Conservation (phyloP, 2,888 invertebrate species). For the Caenorhabditis doughertyi region DNA sequence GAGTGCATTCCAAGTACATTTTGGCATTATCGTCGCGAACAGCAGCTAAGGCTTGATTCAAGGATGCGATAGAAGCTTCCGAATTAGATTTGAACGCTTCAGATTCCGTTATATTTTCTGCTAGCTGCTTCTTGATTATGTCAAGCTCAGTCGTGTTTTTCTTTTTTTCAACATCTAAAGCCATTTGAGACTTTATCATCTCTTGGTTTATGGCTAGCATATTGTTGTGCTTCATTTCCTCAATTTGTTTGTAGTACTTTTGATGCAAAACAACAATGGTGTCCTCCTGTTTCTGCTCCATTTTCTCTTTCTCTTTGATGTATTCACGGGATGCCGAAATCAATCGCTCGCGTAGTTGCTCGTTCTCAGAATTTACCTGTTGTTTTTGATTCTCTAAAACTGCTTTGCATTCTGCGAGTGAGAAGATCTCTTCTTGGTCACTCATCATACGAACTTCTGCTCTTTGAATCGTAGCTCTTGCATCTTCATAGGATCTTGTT, state of each 20-base stretch:
- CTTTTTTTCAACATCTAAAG: slow-evolving; percentile 11
- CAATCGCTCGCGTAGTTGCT: background rate
- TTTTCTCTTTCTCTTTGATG: slow-evolving; percentile 1
- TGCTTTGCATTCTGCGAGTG: background rate
- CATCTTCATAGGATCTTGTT: too few relatives aligned
- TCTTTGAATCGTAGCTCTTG: too few relatives aligned
- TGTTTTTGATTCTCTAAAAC: background rate
- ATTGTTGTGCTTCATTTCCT: slow-evolving; percentile 10
- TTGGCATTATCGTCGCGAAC: too few relatives aligned
- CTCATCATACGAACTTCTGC: too few relatives aligned
- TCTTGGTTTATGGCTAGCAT: slow-evolving; percentile 19
- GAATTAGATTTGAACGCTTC: background rate
- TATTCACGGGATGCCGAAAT: background rate
- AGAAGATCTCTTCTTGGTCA: too few relatives aligned
- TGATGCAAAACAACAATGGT: background rate
- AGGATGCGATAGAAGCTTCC: background rate
- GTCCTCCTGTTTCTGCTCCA: slow-evolving; percentile 6
- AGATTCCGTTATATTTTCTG: background rate
- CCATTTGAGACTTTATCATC: slow-evolving; percentile 29
- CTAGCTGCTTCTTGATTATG: background rate
- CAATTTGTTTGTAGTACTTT: slow-evolving; percentile 3
- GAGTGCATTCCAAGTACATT: background rate
- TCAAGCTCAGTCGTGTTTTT: background rate
- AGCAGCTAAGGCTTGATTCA: background rate
- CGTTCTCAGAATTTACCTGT: background rate